Evolutionary conservation across 1,140 invertebrate species (phyloP).

Genomic region (Brachionus calyciflorus): DNA sequence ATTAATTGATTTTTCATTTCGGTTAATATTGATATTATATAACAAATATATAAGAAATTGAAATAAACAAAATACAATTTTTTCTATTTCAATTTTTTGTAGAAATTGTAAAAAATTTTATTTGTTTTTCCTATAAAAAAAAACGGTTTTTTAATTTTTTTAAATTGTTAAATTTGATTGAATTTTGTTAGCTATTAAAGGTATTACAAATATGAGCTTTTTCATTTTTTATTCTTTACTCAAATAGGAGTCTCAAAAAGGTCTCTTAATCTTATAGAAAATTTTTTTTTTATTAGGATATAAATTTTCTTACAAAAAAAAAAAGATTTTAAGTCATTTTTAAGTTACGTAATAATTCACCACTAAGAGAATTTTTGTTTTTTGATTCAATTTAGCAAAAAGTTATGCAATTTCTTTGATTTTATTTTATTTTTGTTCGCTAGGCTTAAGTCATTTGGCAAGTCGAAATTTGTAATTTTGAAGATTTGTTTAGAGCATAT

Average conservation of each 20-base stretch:
- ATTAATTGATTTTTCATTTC: slow-evolving; percentile 37
- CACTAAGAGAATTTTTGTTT: not conserved
- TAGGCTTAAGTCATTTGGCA: too few species aligned
- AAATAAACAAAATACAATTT: not conserved
- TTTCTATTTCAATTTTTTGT: too few species aligned
- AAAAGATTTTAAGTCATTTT: slow-evolving; percentile 24
- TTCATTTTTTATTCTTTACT: slow-evolving; percentile 1
- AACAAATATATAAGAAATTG: not conserved
- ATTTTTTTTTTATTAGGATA: not conserved
- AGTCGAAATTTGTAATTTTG: too few species aligned
- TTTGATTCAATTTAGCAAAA: slow-evolving; percentile 14
- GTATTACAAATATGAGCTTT: too few species aligned
- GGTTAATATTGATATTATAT: slow-evolving; percentile 21
- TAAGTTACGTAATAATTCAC: not conserved
- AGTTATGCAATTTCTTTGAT: slow-evolving; percentile 5
- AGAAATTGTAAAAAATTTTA: too few species aligned
- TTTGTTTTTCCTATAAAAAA: too few species aligned
- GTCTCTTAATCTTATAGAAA: slow-evolving; percentile 28
- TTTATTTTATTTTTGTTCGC: slow-evolving; percentile 1
- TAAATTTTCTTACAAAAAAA: slow-evolving; percentile 11
- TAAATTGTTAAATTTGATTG: too few species aligned
- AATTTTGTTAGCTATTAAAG: too few species aligned
- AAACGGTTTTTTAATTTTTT: slow-evolving; percentile 25
- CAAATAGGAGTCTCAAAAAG: not conserved
- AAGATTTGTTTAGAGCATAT: too few species aligned